These are phyloP conservation scores for Xanthia icteritia DNA, from an alignment of 2,888 invertebrate genomes.

Conservation along the genomic window DNA sequence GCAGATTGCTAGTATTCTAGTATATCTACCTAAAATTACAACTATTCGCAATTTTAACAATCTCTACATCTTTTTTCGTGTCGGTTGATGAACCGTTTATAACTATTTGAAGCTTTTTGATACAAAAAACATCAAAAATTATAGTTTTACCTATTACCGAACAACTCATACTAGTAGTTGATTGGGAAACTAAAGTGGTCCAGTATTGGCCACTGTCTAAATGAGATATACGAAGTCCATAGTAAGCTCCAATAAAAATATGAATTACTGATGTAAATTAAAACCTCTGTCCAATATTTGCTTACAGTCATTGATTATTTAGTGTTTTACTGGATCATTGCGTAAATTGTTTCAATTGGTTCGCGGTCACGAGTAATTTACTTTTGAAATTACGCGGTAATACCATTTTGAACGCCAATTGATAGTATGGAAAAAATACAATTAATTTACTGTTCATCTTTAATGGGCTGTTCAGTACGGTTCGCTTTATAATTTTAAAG, in stretches of 20 bases:
- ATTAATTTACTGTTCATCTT: constrained; percentile 34
- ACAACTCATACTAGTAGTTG: background rate
- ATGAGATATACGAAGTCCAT: background rate
- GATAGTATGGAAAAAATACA: constrained; percentile 40
- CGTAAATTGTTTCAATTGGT: constrained; percentile 43
- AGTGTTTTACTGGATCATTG: constrained; percentile 48
- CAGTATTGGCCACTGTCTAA: background rate
- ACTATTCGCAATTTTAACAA: background rate
- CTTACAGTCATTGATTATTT: constrained; percentile 46
- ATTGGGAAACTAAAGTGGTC: background rate
- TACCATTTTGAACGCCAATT: constrained; percentile 28
- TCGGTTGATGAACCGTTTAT: background rate
- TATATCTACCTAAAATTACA: background rate
- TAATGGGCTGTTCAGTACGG: background rate
- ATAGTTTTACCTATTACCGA: background rate
- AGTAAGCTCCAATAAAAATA: constrained; percentile 5
- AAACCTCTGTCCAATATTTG: constrained; percentile 22
- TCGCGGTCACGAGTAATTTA: constrained; percentile 55
- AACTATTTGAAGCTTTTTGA: background rate
- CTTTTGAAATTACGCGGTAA: constrained; percentile 47
- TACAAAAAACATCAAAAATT: background rate
- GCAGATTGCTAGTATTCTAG: no score
- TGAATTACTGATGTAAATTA: constrained; percentile 13
- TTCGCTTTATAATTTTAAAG: background rate
- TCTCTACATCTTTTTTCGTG: background rate